Evolutionary conservation across 1,140 invertebrate genomes (phyloP).

Genomic region (Riptortus pedestris): DNA sequence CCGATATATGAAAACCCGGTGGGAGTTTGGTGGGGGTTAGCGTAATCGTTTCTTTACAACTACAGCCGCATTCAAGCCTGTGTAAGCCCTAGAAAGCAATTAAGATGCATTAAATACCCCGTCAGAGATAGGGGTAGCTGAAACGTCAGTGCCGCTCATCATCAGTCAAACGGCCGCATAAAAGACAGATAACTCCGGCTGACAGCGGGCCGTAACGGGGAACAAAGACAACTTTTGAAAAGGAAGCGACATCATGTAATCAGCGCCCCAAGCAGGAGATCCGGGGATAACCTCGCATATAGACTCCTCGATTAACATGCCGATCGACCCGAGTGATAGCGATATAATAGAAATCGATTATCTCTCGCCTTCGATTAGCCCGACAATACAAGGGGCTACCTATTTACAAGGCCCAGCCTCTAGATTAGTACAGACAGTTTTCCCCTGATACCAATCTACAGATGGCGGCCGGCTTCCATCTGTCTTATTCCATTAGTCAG

Average conservation of each 20-base stretch:
- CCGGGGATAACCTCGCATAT: too few relatives aligned
- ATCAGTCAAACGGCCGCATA: not conserved
- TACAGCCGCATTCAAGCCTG: too few relatives aligned
- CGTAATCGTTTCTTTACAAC: too few relatives aligned
- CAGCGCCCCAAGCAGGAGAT: not conserved
- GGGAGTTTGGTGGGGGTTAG: too few relatives aligned
- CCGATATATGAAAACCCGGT: too few relatives aligned
- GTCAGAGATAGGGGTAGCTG: not conserved
- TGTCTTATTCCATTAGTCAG: too few relatives aligned
- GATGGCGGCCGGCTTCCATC: too few relatives aligned
- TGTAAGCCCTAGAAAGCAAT: too few relatives aligned
- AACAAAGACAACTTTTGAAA: not conserved
- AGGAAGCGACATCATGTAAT: not conserved
- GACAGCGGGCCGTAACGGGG: not conserved
- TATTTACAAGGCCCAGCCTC: too few relatives aligned
- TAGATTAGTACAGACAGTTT: too few relatives aligned
- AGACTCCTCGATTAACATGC: not conserved
- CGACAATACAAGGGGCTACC: not conserved
- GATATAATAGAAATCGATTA: not conserved
- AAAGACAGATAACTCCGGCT: not conserved
- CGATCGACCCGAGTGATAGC: not conserved
- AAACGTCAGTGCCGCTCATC: not conserved
- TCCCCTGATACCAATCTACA: too few relatives aligned
- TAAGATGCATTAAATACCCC: not conserved
- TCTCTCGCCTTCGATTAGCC: not conserved